Percentiles rank a stretch among this genome's conserved stretches.
These are phyloP conservation scores for Indicator indicator DNA, from an alignment of 2,113 vertebrate genomes.

Conservation along the genomic window DNA sequence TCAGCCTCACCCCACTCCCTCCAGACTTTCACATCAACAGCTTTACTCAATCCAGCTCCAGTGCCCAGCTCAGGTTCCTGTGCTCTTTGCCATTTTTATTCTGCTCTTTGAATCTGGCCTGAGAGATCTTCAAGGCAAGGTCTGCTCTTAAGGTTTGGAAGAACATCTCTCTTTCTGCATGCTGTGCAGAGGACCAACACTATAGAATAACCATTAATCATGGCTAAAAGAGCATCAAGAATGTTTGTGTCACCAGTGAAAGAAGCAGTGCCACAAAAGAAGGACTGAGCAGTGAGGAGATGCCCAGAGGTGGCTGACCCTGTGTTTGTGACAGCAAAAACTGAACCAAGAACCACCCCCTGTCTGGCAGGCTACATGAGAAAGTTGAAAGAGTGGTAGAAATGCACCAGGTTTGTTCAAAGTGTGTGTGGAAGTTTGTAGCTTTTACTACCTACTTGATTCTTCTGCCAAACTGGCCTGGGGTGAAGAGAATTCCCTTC, in stretches of 20 bases:
- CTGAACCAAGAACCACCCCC: background rate
- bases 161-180: background rate
- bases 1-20: background rate
- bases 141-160: background rate
- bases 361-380: background rate
- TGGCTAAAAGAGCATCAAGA: background rate
- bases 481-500: background rate
- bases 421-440: accelerated
- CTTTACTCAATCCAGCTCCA: background rate
- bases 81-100: background rate
- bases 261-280: background rate
- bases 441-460: background rate
- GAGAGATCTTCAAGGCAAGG: background rate
- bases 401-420: background rate
- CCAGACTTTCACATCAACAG: background rate
- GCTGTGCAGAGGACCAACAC: too few species aligned
- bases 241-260: background rate
- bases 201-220: background rate
- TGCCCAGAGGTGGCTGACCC: background rate
- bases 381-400: background rate
- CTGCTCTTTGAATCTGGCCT: background rate
- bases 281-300: background rate
- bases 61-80: background rate
- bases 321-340: background rate
- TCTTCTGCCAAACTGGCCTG: background rate